These are phyloP conservation scores for Chouioia cunea DNA, from an alignment of 2,888 invertebrate species.

Conservation along the genomic window DNA sequence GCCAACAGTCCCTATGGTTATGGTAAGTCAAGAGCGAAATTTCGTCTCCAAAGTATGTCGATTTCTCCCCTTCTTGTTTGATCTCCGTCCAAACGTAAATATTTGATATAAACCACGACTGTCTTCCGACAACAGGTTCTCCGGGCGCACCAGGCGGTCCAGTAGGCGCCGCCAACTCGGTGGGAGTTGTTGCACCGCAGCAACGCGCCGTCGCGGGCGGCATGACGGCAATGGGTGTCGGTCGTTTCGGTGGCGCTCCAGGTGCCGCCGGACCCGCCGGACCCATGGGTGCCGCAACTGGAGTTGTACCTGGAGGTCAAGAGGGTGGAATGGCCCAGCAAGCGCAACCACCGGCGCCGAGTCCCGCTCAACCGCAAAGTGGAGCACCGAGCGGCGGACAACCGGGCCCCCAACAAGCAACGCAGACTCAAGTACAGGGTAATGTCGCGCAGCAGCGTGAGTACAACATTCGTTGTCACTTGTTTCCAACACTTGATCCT, in stretches of 20 bases:
- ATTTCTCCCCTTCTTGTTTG: too few relatives aligned
- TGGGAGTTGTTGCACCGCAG: constrained; percentile 72
- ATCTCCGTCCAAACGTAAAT: too few relatives aligned
- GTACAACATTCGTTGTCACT: constrained; percentile 22
- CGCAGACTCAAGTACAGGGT: constrained; percentile 70
- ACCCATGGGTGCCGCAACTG: constrained; percentile 68
- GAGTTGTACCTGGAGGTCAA: constrained; percentile 71
- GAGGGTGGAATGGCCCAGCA: constrained; percentile 79
- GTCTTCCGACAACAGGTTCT: constrained; percentile 54
- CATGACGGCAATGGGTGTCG: constrained; percentile 65
- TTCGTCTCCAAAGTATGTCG: too few relatives aligned
- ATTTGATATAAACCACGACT: too few relatives aligned
- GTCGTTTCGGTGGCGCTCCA: constrained; percentile 62
- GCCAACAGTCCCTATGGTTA: constrained; percentile 67
- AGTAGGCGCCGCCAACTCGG: constrained; percentile 61
- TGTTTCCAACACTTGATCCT: background rate
- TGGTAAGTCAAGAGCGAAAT: constrained; percentile 53
- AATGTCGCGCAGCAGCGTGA: constrained; percentile 64
- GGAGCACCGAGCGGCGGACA: constrained; percentile 77
- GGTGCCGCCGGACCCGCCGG: constrained; percentile 71
- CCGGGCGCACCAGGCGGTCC: constrained; percentile 62
- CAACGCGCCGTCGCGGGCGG: constrained; percentile 69
- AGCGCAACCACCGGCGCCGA: constrained; percentile 83
- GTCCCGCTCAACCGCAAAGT: constrained; percentile 83
- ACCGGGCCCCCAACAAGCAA: constrained; percentile 72